Conservation (phyloP, 2,113 vertebrate genomes). For the Megalops atlanticus region DNA sequence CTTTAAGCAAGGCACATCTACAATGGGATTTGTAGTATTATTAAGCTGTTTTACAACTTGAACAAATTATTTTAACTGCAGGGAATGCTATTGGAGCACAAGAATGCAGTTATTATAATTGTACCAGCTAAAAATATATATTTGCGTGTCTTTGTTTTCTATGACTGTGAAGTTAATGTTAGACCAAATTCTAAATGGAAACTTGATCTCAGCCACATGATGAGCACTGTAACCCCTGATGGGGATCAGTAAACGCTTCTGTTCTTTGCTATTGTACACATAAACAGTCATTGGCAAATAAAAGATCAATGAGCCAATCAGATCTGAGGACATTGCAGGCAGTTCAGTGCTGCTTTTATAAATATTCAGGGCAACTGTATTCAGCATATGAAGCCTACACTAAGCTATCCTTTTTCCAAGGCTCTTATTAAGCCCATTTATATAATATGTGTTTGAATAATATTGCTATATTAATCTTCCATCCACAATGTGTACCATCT, state of each 20-base stretch:
- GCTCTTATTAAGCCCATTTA: not conserved
- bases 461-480: not conserved
- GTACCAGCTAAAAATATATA: no score
- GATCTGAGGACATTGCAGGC: not conserved
- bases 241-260: no score
- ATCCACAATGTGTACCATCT: not conserved
- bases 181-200: no score
- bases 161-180: constrained; percentile 4
- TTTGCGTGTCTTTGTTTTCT: not conserved
- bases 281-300: not conserved
- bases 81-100: no score
- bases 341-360: not conserved
- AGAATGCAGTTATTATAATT: no score
- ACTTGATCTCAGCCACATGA: no score
- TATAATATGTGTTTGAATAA: not conserved
- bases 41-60: no score
- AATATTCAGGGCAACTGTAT: not conserved
- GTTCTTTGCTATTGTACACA: not conserved
- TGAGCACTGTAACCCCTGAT: no score
- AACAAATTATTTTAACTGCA: no score
- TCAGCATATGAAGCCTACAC: not conserved
- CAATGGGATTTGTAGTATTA: no score
- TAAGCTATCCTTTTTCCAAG: not conserved
- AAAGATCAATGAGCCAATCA: not conserved
- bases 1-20: no score